Evolutionary conservation across 2,888 invertebrate species (phyloP).

Genomic region (Agriopis aurantiaria): DNA sequence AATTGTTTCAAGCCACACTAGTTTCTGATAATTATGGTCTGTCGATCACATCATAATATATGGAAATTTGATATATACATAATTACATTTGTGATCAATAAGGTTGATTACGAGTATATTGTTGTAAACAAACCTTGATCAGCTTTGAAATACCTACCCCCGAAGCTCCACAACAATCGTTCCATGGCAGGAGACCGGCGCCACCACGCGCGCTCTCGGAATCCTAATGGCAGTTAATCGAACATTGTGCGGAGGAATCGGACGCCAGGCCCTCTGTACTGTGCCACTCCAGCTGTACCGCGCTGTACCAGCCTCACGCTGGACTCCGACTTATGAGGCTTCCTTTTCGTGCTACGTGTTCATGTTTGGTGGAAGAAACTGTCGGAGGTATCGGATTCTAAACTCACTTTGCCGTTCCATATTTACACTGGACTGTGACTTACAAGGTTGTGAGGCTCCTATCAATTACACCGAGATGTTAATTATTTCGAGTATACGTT

Average conservation of each 20-base stretch:
- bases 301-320: slow-evolving; percentile 1
- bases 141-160: not conserved
- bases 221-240: slow-evolving; percentile 66
- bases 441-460: not conserved
- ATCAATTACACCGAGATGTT: not conserved
- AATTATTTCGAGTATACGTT: too few relatives aligned
- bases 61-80: too few relatives aligned
- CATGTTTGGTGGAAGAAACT: not conserved
- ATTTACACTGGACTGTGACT: not conserved
- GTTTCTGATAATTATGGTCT: too few relatives aligned
- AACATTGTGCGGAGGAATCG: slow-evolving; percentile 54
- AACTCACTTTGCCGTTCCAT: too few relatives aligned
- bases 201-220: slow-evolving; percentile 54
- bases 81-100: too few relatives aligned
- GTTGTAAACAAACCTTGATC: too few relatives aligned
- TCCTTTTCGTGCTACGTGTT: not conserved
- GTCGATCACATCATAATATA: too few relatives aligned
- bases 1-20: too few relatives aligned
- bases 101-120: too few relatives aligned
- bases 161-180: slow-evolving; percentile 44
- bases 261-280: slow-evolving; percentile 15
- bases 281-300: not conserved
- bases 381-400: too few relatives aligned
- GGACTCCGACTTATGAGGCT: not conserved
- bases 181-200: slow-evolving; percentile 48